Percentiles rank a stretch among this genome's conserved stretches.
Conservation (phyloP, 2,888 invertebrate species). For the Cyclophora punctaria region DNA sequence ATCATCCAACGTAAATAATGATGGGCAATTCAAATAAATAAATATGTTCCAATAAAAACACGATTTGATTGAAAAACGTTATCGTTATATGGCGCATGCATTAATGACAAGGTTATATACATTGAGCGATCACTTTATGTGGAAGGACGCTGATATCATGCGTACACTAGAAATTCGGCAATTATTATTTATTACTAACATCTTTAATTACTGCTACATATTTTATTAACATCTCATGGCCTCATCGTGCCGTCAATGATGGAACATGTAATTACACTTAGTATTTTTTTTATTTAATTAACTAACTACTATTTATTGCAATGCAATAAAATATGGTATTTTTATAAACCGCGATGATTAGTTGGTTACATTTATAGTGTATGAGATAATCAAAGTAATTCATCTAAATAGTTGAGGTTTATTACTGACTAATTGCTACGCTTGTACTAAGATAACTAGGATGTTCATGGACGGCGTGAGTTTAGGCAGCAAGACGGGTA, state of each 20-base stretch:
- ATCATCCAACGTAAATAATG: slow-evolving; percentile 1
- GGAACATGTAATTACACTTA: too few relatives aligned
- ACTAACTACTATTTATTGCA: too few relatives aligned
- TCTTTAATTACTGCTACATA: slow-evolving; percentile 24
- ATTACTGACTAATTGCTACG: too few relatives aligned
- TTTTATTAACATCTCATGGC: slow-evolving; percentile 28
- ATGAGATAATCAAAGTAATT: too few relatives aligned
- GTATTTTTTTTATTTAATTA: too few relatives aligned
- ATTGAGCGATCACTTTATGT: too few relatives aligned
- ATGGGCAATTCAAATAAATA: slow-evolving; percentile 8
- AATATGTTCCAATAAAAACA: slow-evolving; percentile 14
- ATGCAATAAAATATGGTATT: slow-evolving; percentile 7
- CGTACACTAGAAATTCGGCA: slow-evolving; percentile 45
- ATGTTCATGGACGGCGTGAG: too few relatives aligned
- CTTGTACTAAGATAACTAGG: too few relatives aligned
- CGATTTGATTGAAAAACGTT: slow-evolving; percentile 20
- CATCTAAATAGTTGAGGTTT: too few relatives aligned
- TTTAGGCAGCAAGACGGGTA: too few relatives aligned
- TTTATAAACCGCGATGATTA: neutral
- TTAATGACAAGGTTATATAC: slow-evolving; percentile 28
- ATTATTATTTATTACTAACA: slow-evolving; percentile 25
- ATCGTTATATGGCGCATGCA: slow-evolving; percentile 18
- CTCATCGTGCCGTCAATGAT: neutral
- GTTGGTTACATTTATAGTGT: too few relatives aligned
- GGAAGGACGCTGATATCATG: slow-evolving; percentile 43